Base-by-base conservation (phyloP, 2,797 vertebrate species). In the Dipus sagitta region DNA sequence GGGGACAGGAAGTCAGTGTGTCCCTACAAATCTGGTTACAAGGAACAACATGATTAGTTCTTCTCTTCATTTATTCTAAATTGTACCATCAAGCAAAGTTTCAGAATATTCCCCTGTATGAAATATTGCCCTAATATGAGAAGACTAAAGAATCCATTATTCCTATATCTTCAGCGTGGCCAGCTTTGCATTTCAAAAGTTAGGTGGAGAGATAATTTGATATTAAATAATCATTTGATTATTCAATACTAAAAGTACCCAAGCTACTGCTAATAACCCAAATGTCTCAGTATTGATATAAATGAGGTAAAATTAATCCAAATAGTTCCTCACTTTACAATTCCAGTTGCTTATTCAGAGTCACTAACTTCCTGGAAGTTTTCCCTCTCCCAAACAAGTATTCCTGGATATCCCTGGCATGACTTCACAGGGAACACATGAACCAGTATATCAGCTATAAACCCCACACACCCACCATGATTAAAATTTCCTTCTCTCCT, bases 131-230 rank as follows among this genome's bases (percentile, higher is more conserved):
- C 23, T 89, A 24, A 64, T 52, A 5, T 67, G 30, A 88, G 68
- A 18, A 89, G 38, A 12, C 65, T 77, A 74, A 70, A 83, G 82
- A 84, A 80, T 34, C n/a, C 47, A 95, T 21, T 47, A 32, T 81
- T 87, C 74, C 85, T 80, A 89, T 86, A 52, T 60, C 28, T 78
- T 28, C 30, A 47, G 23, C 92, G 60, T 42, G 74, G 26, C 62
- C 75, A 82, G 62, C 62, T 92, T 60, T 88, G 20, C 32, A 58
- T 30, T 91, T 7, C n/a, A 77, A 94, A 94, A 86, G 74, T 15
- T 71, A 76, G 92, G 38, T 58, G 77, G 30, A 95, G 28, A 82
- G 80, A 91, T 88, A 47, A 87, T 84, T 92, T 94, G 79, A 70
- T 94, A 78, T 76, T 72, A 92, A 47, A 47, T 8, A 47, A 47